Conservation (phyloP, 1,140 invertebrate genomes). For the Drosophila sucinea region DNA sequence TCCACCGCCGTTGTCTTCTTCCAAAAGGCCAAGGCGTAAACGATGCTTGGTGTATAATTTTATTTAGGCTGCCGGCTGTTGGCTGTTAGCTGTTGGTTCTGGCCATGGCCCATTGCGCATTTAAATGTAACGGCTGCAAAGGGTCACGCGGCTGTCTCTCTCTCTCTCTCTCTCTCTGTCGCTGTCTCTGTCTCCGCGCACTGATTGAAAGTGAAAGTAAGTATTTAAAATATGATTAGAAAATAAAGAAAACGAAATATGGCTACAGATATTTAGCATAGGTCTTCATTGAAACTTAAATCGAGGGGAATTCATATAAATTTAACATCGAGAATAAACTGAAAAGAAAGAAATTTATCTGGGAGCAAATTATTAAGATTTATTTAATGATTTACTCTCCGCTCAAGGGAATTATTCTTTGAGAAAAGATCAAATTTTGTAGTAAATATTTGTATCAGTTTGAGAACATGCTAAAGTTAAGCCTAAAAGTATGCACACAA, state of each 20-base stretch:
- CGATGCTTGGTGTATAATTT: slow-evolving; percentile 71
- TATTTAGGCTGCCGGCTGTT: slow-evolving; percentile 73
- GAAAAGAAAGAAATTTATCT: no score
- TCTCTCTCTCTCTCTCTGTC: not conserved
- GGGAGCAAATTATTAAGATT: no score
- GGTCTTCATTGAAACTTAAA: no score
- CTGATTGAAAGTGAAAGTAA: slow-evolving; percentile 75
- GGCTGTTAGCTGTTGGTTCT: slow-evolving; percentile 46
- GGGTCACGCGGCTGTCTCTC: slow-evolving; percentile 47
- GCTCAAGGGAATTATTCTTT: no score
- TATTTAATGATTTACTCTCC: no score
- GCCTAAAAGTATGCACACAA: no score
- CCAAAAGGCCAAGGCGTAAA: slow-evolving; percentile 21
- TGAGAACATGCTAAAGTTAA: no score
- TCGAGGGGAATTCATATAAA: no score
- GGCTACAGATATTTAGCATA: no score
- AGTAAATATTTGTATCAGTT: no score
- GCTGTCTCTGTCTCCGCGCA: slow-evolving; percentile 2
- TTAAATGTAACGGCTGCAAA: slow-evolving; percentile 66
- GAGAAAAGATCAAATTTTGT: no score
- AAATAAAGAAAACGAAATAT: slow-evolving; percentile 25
- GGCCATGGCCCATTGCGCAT: slow-evolving; percentile 69
- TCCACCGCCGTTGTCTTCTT: slow-evolving; percentile 4
- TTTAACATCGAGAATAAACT: no score
- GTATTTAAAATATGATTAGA: slow-evolving; percentile 61